Base-by-base conservation (phyloP, 2,888 invertebrate genomes). In the Spilarctia lutea region DNA sequence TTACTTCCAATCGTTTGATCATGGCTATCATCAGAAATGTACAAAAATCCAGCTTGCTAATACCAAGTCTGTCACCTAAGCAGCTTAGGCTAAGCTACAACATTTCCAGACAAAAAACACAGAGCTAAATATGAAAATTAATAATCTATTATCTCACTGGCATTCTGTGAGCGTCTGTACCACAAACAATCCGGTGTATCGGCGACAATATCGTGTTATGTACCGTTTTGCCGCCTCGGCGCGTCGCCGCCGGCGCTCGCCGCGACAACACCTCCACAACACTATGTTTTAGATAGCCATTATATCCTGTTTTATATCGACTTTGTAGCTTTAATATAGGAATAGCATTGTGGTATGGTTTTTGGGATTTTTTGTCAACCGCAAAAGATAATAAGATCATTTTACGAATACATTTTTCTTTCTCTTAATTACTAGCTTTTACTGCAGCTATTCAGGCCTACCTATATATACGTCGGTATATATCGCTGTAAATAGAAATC, bases 161-260 rank as follows among this genome's bases (percentile, higher is more conserved):
- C 8, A 67, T 3, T 33, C 6, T 75, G 81, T 74, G 0, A 39
- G 6, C 76, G 78, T 75, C 71, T 83, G 89, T 91, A 91, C 90
- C 71, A 86, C 86, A 91, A 92, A 93, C 93, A 93, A 93, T 92
- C 86, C 89, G 78, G 81, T 78, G 85, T 81, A 77, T 75, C 81
- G 81, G 85, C 84, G 82, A 92, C 93, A 94, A 93, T 94, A 94
- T 94, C 93, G 86, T 82, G 94, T 95, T 95, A 95, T 91, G 90
- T 89, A 85, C 88, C 94, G 91, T 94, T 95, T 95, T 94, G 90
- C 92, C 88, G 92, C 90, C 70, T 84, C 85, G 82, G 86, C 82
- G 83, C 89, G 75, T 88, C 76, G 56, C 78, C 75, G 72, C 81
- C 75, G 42, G 74, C 66, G 76, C 27, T 33, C 68, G 77, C 73